A percentile compares a stretch with the other conserved stretches of the same genome.
phyloP scores from a whole-genome alignment of 2,888 invertebrate genomes.

The Venusia cambrica region DNA sequence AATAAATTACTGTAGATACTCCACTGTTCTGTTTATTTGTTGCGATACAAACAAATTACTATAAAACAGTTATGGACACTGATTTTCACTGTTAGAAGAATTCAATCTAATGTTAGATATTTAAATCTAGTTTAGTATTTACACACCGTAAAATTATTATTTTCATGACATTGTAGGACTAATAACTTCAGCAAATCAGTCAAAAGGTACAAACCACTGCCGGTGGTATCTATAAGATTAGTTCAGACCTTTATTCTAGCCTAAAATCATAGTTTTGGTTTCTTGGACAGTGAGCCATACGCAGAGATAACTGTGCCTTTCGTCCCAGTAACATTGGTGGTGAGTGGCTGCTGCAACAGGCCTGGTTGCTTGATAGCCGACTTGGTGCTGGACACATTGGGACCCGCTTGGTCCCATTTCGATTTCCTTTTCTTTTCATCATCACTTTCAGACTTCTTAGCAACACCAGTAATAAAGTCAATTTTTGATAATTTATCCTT shows the following conservation, averaged over 20 bases:
- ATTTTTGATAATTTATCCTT: constrained; percentile 91
- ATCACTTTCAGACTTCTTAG: constrained; percentile 84
- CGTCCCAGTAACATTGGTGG: constrained; percentile 91
- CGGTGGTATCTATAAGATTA: too few species aligned
- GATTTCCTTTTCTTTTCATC: constrained; percentile 93
- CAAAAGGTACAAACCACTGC: too few species aligned
- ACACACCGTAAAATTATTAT: too few species aligned
- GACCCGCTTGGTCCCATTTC: constrained; percentile 95
- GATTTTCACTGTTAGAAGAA: too few species aligned
- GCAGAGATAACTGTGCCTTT: constrained; percentile 96
- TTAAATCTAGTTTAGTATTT: too few species aligned
- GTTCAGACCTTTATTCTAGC: constrained; percentile 17
- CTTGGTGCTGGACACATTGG: constrained; percentile 75
- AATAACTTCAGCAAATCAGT: too few species aligned
- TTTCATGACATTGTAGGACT: too few species aligned
- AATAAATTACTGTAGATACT: too few species aligned
- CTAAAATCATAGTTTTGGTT: constrained; percentile 79
- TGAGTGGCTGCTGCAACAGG: constrained; percentile 86
- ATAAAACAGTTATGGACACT: too few species aligned
- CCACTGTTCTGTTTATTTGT: too few species aligned
- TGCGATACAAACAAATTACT: too few species aligned
- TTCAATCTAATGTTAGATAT: too few species aligned
- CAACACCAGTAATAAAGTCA: constrained; percentile 89
- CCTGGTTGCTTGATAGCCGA: constrained; percentile 85
- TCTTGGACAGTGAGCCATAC: constrained; percentile 94